phyloP scores from a whole-genome alignment of 2,113 vertebrate species.

The Okapia johnstoni region DNA sequence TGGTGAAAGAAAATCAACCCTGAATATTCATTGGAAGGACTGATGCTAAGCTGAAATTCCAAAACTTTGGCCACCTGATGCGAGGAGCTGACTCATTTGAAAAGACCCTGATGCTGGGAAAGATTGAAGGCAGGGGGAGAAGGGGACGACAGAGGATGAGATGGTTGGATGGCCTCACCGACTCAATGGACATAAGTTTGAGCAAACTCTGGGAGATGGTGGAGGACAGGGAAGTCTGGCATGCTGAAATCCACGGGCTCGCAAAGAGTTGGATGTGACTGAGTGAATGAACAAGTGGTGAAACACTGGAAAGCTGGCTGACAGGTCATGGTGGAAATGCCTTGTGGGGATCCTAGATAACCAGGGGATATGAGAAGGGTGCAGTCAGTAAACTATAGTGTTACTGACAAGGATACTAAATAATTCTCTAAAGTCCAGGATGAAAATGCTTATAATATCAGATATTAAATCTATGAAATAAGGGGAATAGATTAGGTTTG shows the following conservation, averaged over 20 bases:
- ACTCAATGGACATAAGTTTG: not conserved
- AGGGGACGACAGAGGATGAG: accelerated
- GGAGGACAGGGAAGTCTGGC: not conserved
- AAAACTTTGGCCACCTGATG: not conserved
- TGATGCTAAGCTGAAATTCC: not conserved
- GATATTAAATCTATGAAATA: not conserved
- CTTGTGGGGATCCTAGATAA: not conserved
- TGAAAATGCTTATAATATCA: not conserved
- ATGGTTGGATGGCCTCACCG: not conserved
- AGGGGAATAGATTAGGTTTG: not conserved
- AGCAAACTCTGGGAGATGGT: not conserved
- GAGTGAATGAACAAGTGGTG: not conserved
- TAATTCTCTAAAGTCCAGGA: not conserved
- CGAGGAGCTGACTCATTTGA: not conserved
- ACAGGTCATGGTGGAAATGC: not conserved
- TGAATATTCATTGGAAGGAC: not conserved
- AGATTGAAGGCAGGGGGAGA: not conserved
- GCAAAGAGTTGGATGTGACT: not conserved
- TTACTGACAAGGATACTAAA: not conserved
- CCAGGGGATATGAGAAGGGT: too few species aligned
- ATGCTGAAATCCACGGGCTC: not conserved
- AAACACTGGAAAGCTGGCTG: not conserved
- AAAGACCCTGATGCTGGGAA: not conserved
- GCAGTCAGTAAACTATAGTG: not conserved
- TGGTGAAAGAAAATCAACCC: not conserved